Base-by-base conservation (phyloP, 2,888 invertebrate species). In the Cactoblastis cactorum region DNA sequence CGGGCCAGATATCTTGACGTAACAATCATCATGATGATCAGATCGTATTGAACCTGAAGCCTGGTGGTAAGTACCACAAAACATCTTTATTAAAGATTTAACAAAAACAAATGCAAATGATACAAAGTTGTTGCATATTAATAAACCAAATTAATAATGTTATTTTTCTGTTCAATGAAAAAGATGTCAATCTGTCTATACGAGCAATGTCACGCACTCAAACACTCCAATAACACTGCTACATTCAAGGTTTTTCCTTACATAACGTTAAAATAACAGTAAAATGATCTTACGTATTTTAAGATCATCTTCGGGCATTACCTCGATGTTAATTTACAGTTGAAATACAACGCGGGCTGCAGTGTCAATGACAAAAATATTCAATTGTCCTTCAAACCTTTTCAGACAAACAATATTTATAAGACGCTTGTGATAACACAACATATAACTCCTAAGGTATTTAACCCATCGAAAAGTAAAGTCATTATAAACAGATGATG, bases 201-300 rank as follows among this genome's bases (percentile, higher is more conserved):
- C 28, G 15, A 17, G 14, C 28, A 15, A 6, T 43, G 28, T 28
- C 43, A 17, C 11, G 11, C 5, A 38, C 18, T 15, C n/a, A 14
- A 14, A 24, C 18, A 38, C 39, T 28, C 11, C 43, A 15, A 12
- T 14, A 24, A 14, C 24, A 11, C 43, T 22, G 43, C 15, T 14
- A 43, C 11, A 14, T 24, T 4, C 15, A 43, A 43, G 43, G 43
- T 43, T 43, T 28, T 43, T 28, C 28, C 43, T 43, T 14, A 43
- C 28, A 24, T 43, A 43, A 43, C 22, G 28, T 11, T 28, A 32
- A 43, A 43, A 43, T 43, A 43, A 32, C 28, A 17, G 28, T 9
- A 32, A 17, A 17, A 43, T 11, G 11, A 28, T 28, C 4, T 28
- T 17, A 9, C 9, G 5, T 37, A 17, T 9, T 3, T 17, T 17